Percentiles rank a stretch among this genome's conserved stretches.
Evolutionary conservation across 2,797 vertebrate species (phyloP).

Genomic region (Xyrichtys novacula): DNA sequence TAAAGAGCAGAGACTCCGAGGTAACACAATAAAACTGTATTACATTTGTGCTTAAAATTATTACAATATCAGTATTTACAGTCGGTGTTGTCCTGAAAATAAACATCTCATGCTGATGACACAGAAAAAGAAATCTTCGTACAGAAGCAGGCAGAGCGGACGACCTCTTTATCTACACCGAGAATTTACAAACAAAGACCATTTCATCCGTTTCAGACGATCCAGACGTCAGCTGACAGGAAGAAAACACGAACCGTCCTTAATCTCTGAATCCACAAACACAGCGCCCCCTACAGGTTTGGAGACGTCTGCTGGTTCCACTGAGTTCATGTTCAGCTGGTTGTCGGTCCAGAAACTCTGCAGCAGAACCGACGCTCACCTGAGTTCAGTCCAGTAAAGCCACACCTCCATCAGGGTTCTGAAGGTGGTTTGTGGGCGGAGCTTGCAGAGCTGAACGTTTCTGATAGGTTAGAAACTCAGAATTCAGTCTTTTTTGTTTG

Average conservation of each 20-base stretch:
- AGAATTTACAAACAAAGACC: conserved; percentile 77
- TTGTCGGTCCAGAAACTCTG: no score
- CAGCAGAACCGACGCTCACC: no score
- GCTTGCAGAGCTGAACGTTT: no score
- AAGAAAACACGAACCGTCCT: conserved; percentile 13
- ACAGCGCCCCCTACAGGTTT: neutral
- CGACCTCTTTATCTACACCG: conserved; percentile 87
- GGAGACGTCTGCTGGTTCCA: neutral
- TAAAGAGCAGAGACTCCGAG: conserved; percentile 82
- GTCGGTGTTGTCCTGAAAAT: conserved; percentile 92
- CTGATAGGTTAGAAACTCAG: no score
- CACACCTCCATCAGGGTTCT: no score
- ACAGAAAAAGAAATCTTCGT: conserved; percentile 87
- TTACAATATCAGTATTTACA: conserved; percentile 99
- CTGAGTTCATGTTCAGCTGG: no score
- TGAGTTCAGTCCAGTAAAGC: no score
- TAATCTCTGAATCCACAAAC: neutral
- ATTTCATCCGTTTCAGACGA: conserved; percentile 40
- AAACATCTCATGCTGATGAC: conserved; percentile 98
- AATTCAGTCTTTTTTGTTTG: no score
- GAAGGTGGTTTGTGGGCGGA: no score
- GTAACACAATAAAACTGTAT: conserved; percentile 99
- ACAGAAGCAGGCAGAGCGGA: conserved; percentile 87
- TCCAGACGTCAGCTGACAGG: conserved; percentile 1
- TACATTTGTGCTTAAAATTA: conserved; percentile 99